These are phyloP conservation scores for Halcyon senegalensis DNA, from an alignment of 2,113 vertebrate genomes.

Conservation along the genomic window DNA sequence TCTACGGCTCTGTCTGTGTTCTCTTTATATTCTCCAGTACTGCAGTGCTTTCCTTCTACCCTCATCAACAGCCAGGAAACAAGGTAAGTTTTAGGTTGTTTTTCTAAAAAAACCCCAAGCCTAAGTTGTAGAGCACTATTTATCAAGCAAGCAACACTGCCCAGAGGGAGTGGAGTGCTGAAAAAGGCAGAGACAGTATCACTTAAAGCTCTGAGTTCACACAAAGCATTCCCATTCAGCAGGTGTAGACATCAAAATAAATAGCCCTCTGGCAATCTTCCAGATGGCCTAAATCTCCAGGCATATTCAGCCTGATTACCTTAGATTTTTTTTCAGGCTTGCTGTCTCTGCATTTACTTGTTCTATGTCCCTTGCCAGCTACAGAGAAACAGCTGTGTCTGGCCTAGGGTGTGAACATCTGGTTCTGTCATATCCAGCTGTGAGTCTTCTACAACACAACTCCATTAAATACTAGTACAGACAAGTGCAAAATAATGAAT, in stretches of 20 bases:
- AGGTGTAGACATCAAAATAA: constrained; percentile 65
- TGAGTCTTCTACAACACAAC: constrained; percentile 48
- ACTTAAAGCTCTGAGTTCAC: constrained; percentile 38
- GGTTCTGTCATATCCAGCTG: constrained; percentile 57
- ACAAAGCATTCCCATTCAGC: constrained; percentile 61
- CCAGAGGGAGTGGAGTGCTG: not conserved
- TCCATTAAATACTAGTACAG: constrained; percentile 44
- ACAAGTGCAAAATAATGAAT: constrained; percentile 29
- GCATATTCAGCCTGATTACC: constrained; percentile 66
- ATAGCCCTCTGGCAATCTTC: constrained; percentile 50
- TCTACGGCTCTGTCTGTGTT: not conserved
- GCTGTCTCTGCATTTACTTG: constrained; percentile 61
- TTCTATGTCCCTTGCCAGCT: constrained; percentile 60
- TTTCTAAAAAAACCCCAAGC: not conserved
- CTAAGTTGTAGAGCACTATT: not conserved
- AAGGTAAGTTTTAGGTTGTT: not conserved
- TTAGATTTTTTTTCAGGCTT: constrained; percentile 52
- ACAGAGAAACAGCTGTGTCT: constrained; percentile 49
- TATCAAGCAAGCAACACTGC: constrained; percentile 14
- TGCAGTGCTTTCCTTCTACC: not conserved
- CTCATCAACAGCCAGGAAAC: not conserved
- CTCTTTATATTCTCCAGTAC: not conserved
- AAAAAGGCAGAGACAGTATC: constrained; percentile 7
- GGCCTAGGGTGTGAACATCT: constrained; percentile 62
- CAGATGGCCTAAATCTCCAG: constrained; percentile 62